Conservation (phyloP, 2,888 invertebrate genomes). For the Xestia ashworthii region DNA sequence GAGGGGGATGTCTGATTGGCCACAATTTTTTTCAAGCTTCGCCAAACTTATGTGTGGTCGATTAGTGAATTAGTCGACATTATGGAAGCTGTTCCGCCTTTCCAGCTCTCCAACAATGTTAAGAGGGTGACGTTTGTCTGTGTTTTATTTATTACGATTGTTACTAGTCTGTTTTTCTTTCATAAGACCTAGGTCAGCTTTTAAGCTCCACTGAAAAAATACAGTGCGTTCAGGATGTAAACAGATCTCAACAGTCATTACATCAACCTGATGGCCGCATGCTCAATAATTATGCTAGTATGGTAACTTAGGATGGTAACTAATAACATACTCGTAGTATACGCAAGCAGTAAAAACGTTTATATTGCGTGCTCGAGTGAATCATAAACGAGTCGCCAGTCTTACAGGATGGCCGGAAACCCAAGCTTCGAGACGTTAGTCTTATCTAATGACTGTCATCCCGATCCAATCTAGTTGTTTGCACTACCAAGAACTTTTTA, state of each 20-base stretch:
- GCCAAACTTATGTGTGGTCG: background rate
- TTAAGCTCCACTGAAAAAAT: conserved; percentile 22
- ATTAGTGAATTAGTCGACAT: background rate
- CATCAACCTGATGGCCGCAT: conserved; percentile 77
- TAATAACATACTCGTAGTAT: conserved; percentile 67
- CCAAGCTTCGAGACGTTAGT: conserved; percentile 72
- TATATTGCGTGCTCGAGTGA: conserved; percentile 67
- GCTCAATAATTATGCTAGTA: conserved; percentile 72
- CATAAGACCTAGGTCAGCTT: background rate
- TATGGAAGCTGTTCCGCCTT: background rate
- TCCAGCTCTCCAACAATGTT: background rate
- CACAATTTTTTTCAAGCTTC: background rate
- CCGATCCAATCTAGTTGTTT: conserved; percentile 75
- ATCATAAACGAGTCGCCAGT: conserved; percentile 69
- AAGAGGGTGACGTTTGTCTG: background rate
- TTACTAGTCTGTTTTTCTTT: background rate
- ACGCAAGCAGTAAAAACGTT: conserved; percentile 53
- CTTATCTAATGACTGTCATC: conserved; percentile 73
- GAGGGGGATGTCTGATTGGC: background rate
- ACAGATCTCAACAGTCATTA: conserved; percentile 76
- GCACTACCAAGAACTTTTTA: conserved; percentile 69
- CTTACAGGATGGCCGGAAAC: conserved; percentile 80
- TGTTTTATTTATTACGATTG: background rate
- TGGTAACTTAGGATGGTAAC: conserved; percentile 38
- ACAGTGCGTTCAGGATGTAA: conserved; percentile 55